These are phyloP conservation scores for Chiloscyllium plagiosum DNA, from an alignment of 2,113 vertebrate species.

Conservation along the genomic window DNA sequence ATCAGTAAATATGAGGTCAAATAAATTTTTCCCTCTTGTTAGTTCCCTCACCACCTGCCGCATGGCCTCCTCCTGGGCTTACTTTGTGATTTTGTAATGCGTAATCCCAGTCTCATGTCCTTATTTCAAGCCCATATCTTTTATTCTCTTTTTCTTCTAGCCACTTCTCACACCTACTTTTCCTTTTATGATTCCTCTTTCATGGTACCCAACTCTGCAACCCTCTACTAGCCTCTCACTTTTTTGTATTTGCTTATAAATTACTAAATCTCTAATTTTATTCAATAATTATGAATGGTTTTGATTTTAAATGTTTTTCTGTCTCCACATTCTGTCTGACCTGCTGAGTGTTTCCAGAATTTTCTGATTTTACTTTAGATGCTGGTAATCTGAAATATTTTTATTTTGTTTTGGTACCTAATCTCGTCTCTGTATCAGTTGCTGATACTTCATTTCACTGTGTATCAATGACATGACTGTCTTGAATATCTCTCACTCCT, in stretches of 20 bases:
- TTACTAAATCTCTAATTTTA: neutral
- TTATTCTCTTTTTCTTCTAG: neutral
- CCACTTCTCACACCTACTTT: neutral
- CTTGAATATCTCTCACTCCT: neutral
- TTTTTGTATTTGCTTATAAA: too few relatives aligned
- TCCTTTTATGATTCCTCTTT: neutral
- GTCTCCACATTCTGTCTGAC: neutral
- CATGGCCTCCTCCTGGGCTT: neutral
- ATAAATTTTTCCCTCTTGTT: too few relatives aligned
- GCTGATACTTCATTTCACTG: neutral
- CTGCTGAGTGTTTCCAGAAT: neutral
- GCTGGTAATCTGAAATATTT: neutral
- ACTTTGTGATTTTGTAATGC: neutral
- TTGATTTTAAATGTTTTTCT: neutral
- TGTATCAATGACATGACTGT: neutral
- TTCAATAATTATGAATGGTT: neutral
- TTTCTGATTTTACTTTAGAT: neutral
- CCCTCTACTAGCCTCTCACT: too few relatives aligned
- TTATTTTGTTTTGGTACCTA: neutral
- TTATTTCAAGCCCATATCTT: neutral
- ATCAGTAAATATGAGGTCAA: too few relatives aligned
- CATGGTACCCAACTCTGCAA: neutral
- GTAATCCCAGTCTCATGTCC: neutral
- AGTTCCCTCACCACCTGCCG: too few relatives aligned
- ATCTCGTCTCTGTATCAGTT: neutral